phyloP scores from a whole-genome alignment of 2,113 vertebrate species.

The Laticauda laticaudata region DNA sequence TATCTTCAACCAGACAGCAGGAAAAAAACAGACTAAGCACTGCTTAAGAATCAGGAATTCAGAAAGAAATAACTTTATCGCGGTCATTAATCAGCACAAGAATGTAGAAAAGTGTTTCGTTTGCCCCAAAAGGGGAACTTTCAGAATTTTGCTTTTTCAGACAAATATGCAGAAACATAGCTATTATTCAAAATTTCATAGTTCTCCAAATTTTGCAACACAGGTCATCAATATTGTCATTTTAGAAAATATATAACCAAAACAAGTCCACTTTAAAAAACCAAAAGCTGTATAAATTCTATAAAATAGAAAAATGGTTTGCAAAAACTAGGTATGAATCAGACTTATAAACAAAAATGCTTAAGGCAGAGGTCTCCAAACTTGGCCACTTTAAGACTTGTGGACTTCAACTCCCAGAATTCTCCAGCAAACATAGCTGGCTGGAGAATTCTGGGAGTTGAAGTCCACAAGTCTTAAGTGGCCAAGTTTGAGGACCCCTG shows the following conservation, averaged over 20 bases:
- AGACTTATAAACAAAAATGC: background rate
- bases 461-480: no score
- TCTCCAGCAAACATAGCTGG: no score
- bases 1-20: background rate
- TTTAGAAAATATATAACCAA: background rate
- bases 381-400: no score
- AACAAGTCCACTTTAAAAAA: background rate
- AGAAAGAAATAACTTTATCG: background rate
- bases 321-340: background rate
- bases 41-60: background rate
- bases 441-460: no score
- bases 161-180: background rate
- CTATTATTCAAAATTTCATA: background rate
- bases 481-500: no score
- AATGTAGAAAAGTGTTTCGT: background rate
- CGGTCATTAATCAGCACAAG: background rate
- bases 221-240: background rate
- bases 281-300: background rate
- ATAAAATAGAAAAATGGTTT: background rate
- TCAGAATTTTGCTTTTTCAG: background rate
- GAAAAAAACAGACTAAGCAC: background rate
- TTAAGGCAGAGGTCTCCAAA: background rate
- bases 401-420: no score
- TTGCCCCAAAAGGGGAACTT: background rate
- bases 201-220: background rate